Conservation (phyloP, 2,888 invertebrate genomes). For the Phorcus lineatus region DNA sequence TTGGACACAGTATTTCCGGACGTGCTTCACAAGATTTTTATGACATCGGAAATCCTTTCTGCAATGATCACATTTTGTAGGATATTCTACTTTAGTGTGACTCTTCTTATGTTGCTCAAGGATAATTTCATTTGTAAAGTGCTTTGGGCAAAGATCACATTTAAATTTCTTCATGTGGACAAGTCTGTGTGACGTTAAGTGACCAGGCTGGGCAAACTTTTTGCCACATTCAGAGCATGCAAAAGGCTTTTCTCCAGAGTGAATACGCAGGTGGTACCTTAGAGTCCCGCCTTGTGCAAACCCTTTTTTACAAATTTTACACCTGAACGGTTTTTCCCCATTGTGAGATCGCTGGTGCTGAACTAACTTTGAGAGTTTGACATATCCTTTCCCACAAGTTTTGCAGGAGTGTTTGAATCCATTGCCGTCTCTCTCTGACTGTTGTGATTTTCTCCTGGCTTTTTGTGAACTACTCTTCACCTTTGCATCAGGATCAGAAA, state of each 20-base stretch:
- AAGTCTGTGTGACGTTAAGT: not conserved
- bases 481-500: too few species aligned
- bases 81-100: too few species aligned
- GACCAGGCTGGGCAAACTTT: not conserved
- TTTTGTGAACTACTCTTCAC: too few species aligned
- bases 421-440: too few species aligned
- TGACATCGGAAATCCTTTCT: too few species aligned
- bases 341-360: slow-evolving; percentile 4
- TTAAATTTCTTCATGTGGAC: not conserved
- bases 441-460: too few species aligned
- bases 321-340: slow-evolving; percentile 24
- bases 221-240: slow-evolving; percentile 28
- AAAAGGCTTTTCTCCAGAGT: slow-evolving; percentile 20
- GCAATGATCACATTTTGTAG: too few species aligned
- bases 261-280: not conserved
- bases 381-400: not conserved
- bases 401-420: not conserved
- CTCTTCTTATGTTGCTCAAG: too few species aligned
- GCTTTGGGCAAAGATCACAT: too few species aligned
- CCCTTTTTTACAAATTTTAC: not conserved
- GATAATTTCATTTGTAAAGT: too few species aligned
- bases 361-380: not conserved
- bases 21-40: too few species aligned
- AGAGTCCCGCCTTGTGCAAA: not conserved
- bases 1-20: too few species aligned